Evolutionary conservation across 2,797 vertebrate species (phyloP), one percentile per base, ranked within the genome.

Genomic region (Pogonophryne albipinna): DNA sequence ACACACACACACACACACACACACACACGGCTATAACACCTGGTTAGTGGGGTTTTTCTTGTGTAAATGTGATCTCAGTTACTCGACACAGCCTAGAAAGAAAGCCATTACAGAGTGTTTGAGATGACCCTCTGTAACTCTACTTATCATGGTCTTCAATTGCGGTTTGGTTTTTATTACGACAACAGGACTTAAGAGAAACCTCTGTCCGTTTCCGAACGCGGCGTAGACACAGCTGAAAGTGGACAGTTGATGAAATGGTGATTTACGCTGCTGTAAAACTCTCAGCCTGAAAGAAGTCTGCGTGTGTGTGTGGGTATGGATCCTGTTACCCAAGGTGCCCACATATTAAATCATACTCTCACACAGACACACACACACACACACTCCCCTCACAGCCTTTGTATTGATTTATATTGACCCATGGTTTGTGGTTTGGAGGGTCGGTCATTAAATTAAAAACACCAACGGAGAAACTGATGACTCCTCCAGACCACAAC

Each of bases 351-450:
- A 85, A 83, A 87, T 79, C 80, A 79, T 23, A 38, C 47, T 16
- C 6, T 0, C 20, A 3, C 58, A 10, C 47, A 38, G 61, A 61
- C 19, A 52, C 58, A 63, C 66, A 61, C 71, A 71, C 64, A 31
- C 46, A 51, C 78, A 70, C 42, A 17, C 61, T n/a, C n/a, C 23
- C 3, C 53, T 60, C 16, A 23, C 44, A 59, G 79, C 76, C 71
- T 80, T 71, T 80, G 68, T 85, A 90, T 90, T 92, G 91, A 94
- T 93, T 93, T 90, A 92, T 93, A 87, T 82, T 76, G 76, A 71
- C 79, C 68, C 47, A 1, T 14, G 75, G 79, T 84, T 89, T 34
- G 81, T 85, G 79, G 27, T 27, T 27, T 77, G 86, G 74, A 80
- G 69, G 80, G 76, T 17, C 67, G 38, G 78, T 87, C 87, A 80